These are phyloP conservation scores for Mirza zaza DNA, from an alignment of 2,113 vertebrate species.

Conservation along the genomic window DNA sequence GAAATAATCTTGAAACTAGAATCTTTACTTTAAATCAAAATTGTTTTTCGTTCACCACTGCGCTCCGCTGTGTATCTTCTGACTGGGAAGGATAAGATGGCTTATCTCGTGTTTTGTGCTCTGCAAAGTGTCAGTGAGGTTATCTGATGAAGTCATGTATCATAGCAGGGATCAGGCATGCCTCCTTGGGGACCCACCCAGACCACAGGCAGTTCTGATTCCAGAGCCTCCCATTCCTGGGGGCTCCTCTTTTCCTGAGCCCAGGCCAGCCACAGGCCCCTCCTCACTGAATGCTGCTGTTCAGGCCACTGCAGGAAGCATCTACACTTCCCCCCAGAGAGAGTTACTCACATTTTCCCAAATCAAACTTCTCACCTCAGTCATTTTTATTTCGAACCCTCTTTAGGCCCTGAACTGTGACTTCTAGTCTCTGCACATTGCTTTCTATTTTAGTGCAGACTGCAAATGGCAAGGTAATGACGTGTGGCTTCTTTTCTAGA, in stretches of 20 bases:
- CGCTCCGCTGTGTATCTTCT: not conserved
- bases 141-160: not conserved
- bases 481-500: not conserved
- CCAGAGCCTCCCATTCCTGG: not conserved
- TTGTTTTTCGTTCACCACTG: not conserved
- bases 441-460: conserved; percentile 34
- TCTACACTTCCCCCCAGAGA: not conserved
- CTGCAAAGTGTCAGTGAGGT: not conserved
- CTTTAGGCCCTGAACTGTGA: not conserved
- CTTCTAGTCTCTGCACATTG: conserved; percentile 5
- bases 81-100: not conserved
- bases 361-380: not conserved
- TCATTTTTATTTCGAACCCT: conserved; percentile 36
- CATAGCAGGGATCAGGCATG: not conserved
- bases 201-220: not conserved
- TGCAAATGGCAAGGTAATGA: conserved; percentile 30
- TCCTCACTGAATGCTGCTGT: no score
- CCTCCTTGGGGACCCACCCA: not conserved
- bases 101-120: not conserved
- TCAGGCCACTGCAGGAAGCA: not conserved
- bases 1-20: conserved; percentile 10
- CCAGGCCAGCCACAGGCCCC: accelerated
- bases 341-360: not conserved
- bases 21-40: conserved; percentile 21
- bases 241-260: not conserved